Base-by-base conservation (phyloP, 2,888 invertebrate species). In the Cataglyphis livida region DNA sequence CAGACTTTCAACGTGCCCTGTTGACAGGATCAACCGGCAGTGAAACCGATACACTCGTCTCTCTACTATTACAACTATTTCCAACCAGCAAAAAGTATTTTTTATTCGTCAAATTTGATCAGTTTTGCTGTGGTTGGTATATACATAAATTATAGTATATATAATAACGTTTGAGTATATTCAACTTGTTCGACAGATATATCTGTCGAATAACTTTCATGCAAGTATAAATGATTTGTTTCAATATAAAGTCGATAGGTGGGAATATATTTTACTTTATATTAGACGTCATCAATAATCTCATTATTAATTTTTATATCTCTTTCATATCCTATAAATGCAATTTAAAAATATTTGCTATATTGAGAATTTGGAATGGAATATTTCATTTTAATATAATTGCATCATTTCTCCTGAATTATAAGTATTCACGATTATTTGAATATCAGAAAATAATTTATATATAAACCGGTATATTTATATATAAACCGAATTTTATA, bases 1-100 rank as follows among this genome's bases (percentile, higher is more conserved):
- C 70, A 78, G 41, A 78, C 70, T 78, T 78, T 59, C 78, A 57
- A 32, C 78, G 57, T 70, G 57, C 32, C 59, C 59, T 59, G 71
- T 79, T 71, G 78, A 70, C 78, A 59, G 78, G 71, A 71, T 79
- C 65, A 79, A 79, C 71, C 25, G 59, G 21, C 32, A 41, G 35
- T 59, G 78, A 70, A 35, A 64, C 32, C 32, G 41, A 68, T 70
- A 78, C 57, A 76, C 25, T 41, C 54, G 35, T 68, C 41, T 57
- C 70, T 44, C 57, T n/a, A 68, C 44, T 57, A 57, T 41, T 70
- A 54, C 76, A 54, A 54, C 51, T 32, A 71, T 71, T 79, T 71
- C 25, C 71, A 44, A 78, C 44, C 32, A 25, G n/a, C 32, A 59
- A 70, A 78, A 71, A 79, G 54, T 71, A 59, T 70, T 70, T 71